Evolutionary conservation across 2,113 vertebrate species (phyloP).

Genomic region (Suricata suricatta): DNA sequence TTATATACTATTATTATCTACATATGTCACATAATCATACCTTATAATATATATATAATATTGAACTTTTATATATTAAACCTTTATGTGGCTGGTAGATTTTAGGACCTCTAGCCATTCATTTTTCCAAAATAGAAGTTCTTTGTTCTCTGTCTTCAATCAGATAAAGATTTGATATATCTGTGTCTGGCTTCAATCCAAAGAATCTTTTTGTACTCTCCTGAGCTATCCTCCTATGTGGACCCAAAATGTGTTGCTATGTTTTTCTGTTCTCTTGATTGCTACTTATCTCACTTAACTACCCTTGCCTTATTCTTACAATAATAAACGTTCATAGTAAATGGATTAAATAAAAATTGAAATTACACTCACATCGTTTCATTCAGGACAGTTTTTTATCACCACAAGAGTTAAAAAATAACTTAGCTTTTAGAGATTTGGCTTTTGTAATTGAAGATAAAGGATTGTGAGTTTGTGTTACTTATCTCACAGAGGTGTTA

Average conservation of each 20-base stretch:
- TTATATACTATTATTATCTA: neutral
- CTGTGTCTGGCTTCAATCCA: neutral
- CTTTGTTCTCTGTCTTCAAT: neutral
- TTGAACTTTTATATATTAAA: neutral
- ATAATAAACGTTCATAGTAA: neutral
- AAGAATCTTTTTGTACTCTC: neutral
- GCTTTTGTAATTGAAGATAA: neutral
- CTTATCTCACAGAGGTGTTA: neutral
- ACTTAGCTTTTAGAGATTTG: neutral
- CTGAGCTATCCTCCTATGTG: neutral
- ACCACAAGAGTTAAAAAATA: neutral
- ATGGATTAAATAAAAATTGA: neutral
- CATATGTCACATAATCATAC: neutral
- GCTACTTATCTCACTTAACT: neutral
- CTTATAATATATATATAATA: neutral
- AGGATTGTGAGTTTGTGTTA: neutral
- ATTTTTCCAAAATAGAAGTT: slow-evolving; percentile 23
- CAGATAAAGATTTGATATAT: neutral
- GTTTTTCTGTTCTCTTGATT: neutral
- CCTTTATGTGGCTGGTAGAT: neutral
- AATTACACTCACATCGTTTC: neutral
- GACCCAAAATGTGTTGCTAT: neutral
- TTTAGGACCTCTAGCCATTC: neutral
- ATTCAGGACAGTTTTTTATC: neutral
- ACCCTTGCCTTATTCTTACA: neutral